Percentiles rank a stretch among this genome's conserved stretches.
Evolutionary conservation across 2,888 invertebrate genomes (phyloP).

Genomic region (Ophioninae sp.): DNA sequence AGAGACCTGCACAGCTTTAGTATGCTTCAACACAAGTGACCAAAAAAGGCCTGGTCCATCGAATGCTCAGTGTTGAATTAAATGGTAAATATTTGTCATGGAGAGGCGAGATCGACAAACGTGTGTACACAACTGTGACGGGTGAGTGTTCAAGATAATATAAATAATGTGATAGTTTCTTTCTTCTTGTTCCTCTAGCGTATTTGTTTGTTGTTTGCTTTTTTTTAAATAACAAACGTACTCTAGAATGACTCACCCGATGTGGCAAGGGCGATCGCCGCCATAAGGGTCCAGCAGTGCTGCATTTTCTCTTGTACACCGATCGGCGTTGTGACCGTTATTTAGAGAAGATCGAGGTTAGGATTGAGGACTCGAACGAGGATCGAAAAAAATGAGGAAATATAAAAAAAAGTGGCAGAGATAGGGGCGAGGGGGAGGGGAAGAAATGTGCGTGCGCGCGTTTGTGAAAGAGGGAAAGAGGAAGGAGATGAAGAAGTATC

Average conservation of each 20-base stretch:
- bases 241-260: constrained; percentile 75
- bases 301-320: constrained; percentile 74
- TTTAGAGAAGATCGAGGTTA: constrained; percentile 14
- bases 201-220: constrained; percentile 13
- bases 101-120: constrained; percentile 41
- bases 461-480: not conserved
- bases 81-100: constrained; percentile 6
- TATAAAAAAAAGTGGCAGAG: constrained; percentile 2
- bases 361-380: constrained; percentile 3
- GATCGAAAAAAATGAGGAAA: not conserved
- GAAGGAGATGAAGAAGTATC: not conserved
- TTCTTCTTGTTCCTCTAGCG: constrained; percentile 6
- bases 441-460: not conserved
- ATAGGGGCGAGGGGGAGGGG: not conserved
- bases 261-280: constrained; percentile 80
- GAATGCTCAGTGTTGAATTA: not conserved
- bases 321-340: constrained; percentile 43
- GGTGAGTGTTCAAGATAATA: constrained; percentile 38
- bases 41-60: not conserved
- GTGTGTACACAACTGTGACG: constrained; percentile 44
- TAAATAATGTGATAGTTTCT: constrained; percentile 26
- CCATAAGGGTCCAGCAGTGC: constrained; percentile 78
- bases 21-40: too few species aligned
- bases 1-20: too few species aligned
- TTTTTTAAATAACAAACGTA: constrained; percentile 15